Evolutionary conservation across 2,888 invertebrate genomes (phyloP), one percentile per base, ranked within the genome.

Genomic region (Allophyes oxyacanthae): DNA sequence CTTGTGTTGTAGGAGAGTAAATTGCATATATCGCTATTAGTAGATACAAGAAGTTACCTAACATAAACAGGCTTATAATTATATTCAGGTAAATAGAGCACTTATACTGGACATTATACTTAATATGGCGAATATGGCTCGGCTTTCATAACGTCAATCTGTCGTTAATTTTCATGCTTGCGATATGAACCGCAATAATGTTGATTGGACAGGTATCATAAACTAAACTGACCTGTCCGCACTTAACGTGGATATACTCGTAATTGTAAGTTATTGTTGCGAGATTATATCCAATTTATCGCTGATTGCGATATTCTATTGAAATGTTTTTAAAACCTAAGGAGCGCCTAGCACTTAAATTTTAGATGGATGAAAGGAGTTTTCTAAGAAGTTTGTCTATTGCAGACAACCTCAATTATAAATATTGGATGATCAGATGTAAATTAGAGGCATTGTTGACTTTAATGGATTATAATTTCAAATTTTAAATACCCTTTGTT

Each of bases 141-240:
- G 43, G 43, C 14, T 64, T 67, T 64, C 64, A 67, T 53, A 46
- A 67, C 37, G 32, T 32, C 45, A 46, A 42, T 36, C 14, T 42
- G 3, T n/a, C 13, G 6, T 33, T 8, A 43, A 44, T 54, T 38
- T 13, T 32, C 10, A 20, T 43, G 42, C n/a, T 30, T 36, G 59
- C 59, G n/a, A 36, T 65, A 36, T 28, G 11, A 13, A 36, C 6
- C 8, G 44, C 25, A 59, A 41, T 37, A 41, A 14, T n/a, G 44
- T 41, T 60, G 41, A 65, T 41, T 51, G 13, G 36, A 41, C 20
- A 28, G 34, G 33, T 53, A 34, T 36, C 34, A 32, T 34, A 53
- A 64, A 60, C 15, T 20, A 32, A 9, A 48, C 38, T 38, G 30
- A 13, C 30, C 62, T 54, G 53, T 43, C 20, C 14, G 30, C 10